Conservation (phyloP, 2,888 invertebrate species). For the Acanthacorydalis orientalis region DNA sequence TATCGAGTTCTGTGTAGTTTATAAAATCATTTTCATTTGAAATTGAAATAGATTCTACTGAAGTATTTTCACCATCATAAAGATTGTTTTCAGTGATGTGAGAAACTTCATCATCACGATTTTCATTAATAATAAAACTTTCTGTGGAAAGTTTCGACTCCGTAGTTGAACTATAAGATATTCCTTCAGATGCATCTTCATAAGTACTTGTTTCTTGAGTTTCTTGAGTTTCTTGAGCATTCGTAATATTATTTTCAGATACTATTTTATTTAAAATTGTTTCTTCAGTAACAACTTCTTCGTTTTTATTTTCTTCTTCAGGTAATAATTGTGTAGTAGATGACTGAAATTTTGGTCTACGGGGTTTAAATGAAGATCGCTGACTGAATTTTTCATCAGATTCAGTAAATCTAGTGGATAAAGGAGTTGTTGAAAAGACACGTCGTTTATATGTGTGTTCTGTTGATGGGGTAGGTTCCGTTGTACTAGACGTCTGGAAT, state of each 20-base stretch:
- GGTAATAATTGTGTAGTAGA: background rate
- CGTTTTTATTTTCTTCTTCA: conserved; percentile 1
- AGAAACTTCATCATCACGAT: background rate
- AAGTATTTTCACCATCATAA: background rate
- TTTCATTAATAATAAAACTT: background rate
- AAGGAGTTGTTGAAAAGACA: background rate
- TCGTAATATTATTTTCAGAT: background rate
- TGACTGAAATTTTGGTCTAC: background rate
- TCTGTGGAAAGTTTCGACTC: background rate
- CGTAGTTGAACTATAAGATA: background rate
- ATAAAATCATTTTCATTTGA: background rate
- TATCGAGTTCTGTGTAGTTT: background rate
- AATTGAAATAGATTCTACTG: background rate
- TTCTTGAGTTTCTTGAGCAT: background rate
- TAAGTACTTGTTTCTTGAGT: background rate
- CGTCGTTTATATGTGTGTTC: conserved; percentile 1
- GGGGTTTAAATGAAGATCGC: background rate
- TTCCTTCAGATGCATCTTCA: background rate
- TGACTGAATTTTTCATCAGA: conserved; percentile 3
- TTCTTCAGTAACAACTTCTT: conserved; percentile 4
- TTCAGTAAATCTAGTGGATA: background rate
- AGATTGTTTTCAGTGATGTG: background rate
- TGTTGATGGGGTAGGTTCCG: background rate
- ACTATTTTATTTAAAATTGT: background rate
- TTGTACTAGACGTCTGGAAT: background rate